A percentile compares a stretch with the other conserved stretches of the same genome.
These are phyloP conservation scores for Chaitophorus viminalis DNA, from an alignment of 2,888 invertebrate genomes.

Conservation along the genomic window DNA sequence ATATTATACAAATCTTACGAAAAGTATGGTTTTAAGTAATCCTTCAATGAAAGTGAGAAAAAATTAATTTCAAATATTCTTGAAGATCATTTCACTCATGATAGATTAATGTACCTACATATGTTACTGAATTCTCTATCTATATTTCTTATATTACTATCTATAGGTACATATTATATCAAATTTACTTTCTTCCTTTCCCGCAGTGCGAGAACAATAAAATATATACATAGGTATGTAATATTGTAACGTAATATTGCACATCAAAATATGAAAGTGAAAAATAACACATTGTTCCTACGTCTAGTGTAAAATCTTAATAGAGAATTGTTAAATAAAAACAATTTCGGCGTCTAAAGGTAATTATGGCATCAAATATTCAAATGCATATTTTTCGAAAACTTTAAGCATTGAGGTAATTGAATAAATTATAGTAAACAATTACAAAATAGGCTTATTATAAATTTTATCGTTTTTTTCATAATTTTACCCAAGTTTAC, in stretches of 20 bases:
- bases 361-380: too few relatives aligned
- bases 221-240: background rate
- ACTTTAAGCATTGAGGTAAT: too few relatives aligned
- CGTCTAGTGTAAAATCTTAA: background rate
- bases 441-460: too few relatives aligned
- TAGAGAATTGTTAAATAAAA: too few relatives aligned
- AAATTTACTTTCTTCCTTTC: background rate
- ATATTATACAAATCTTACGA: background rate
- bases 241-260: background rate
- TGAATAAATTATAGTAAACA: too few relatives aligned
- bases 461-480: too few relatives aligned
- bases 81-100: background rate
- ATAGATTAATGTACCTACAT: conserved; percentile 1
- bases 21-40: conserved; percentile 22
- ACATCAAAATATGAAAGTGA: background rate
- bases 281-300: background rate
- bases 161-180: too few relatives aligned
- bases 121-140: background rate
- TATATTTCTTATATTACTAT: background rate
- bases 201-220: background rate
- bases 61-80: conserved; percentile 22
- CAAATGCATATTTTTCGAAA: too few relatives aligned
- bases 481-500: too few relatives aligned
- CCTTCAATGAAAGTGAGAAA: conserved; percentile 6
- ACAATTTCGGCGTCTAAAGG: too few relatives aligned